These are phyloP conservation scores for Atractosteus spatula DNA, from an alignment of 2,113 vertebrate genomes.

Conservation along the genomic window DNA sequence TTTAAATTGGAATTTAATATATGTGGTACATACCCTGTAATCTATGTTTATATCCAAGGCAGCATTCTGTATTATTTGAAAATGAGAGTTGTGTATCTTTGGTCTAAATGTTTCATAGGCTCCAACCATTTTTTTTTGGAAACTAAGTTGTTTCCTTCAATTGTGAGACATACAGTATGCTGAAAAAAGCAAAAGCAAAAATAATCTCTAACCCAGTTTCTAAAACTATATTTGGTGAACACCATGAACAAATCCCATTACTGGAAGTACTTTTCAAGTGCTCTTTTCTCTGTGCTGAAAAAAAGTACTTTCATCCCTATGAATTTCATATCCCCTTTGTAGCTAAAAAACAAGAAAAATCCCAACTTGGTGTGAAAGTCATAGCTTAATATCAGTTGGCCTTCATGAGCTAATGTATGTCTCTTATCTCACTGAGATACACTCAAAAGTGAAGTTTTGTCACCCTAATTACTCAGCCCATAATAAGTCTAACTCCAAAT, in stretches of 20 bases:
- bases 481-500: neutral
- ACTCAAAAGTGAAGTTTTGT: neutral
- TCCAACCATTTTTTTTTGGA: no score
- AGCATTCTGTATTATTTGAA: no score
- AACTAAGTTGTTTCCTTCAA: no score
- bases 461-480: neutral
- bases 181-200: no score
- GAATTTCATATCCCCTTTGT: neutral
- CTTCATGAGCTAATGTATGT: neutral
- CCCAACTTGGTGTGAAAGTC: neutral
- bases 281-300: neutral
- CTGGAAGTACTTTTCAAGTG: neutral
- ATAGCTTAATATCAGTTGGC: neutral
- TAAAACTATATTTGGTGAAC: neutral
- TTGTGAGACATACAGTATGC: no score
- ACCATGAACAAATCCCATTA: neutral
- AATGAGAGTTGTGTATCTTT: no score
- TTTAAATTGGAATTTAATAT: no score
- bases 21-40: no score
- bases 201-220: no score
- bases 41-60: no score
- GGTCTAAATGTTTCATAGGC: no score
- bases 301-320: neutral
- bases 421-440: neutral
- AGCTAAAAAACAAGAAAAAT: neutral